Base-by-base conservation (phyloP, 2,113 vertebrate species). In the Hylia prasina region DNA sequence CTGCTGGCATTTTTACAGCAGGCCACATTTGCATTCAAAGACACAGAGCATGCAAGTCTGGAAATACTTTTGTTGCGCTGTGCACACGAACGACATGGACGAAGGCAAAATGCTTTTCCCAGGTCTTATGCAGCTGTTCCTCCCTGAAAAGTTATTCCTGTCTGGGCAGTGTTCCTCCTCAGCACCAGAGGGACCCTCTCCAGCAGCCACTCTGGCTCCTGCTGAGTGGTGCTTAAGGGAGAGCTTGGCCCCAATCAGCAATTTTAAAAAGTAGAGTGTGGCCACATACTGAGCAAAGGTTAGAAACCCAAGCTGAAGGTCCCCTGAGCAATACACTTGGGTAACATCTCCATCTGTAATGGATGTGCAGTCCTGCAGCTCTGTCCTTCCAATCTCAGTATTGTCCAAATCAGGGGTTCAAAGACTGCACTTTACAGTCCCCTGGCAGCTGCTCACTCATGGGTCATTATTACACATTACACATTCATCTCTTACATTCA, bases 21-120 rank as follows among this genome's bases (percentile, higher is more conserved):
- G 27, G n/a, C 57, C 10, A 13, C 33, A 82, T 71, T 54, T 63
- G 30, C 47, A 58, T 61, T 68, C 47, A 70, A 48, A 86, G 33
- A 31, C 17, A 66, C 0, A 7, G 44, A 0, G 0, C 56, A 20
- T 30, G 15, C 31, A 73, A 65, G 35, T 56, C 87, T 95, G 77
- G 31, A 89, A 87, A 21, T 23, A 80, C 17, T 93, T 76, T 24
- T 64, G 30, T 15, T 80, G 63, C 0, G 0, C 9, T 65, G 7
- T 39, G 76, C 57, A 88, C 19, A 31, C 10, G 35, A 66, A 31
- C 10, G 35, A 66, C 15, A 63, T 14, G 31, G 15, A 61, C 1
- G 0, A 86, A 65, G 13, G 37, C 24, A 50, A 92, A 88, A 90
- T 48, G 45, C 11, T 85, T 79, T 82, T 85, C 61, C 57, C n/a